These are phyloP conservation scores for Gopherus flavomarginatus DNA, from an alignment of 2,113 vertebrate species.

Conservation along the genomic window DNA sequence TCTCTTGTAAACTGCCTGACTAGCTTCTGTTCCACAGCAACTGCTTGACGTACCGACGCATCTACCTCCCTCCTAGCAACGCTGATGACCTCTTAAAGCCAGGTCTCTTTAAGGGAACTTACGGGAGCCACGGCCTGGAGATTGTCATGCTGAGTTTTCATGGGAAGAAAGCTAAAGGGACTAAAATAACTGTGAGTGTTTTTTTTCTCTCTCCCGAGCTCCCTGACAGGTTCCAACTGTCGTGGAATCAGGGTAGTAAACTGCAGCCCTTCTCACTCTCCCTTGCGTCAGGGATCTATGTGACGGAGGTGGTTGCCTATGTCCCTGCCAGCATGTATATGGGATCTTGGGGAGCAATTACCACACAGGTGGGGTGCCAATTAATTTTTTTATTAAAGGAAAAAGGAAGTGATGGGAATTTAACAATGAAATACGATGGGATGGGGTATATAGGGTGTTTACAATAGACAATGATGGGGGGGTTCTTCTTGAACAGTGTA, in stretches of 20 bases:
- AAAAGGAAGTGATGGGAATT: too few relatives aligned
- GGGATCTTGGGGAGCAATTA: too few relatives aligned
- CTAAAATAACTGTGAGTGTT: slow-evolving; percentile 93
- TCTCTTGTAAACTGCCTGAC: neutral
- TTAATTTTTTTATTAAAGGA: too few relatives aligned
- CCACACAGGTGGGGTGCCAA: too few relatives aligned
- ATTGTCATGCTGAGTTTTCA: slow-evolving; percentile 98
- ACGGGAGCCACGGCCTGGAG: slow-evolving; percentile 96
- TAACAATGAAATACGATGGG: too few relatives aligned
- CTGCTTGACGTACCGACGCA: slow-evolving; percentile 96
- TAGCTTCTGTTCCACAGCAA: slow-evolving; percentile 82
- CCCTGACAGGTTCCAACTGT: neutral
- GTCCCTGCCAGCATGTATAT: too few relatives aligned
- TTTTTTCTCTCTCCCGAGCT: neutral
- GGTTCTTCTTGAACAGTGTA: too few relatives aligned
- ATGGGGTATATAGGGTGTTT: too few relatives aligned
- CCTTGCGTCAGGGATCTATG: rapidly evolving
- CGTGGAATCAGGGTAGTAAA: neutral
- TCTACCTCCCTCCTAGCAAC: slow-evolving; percentile 92
- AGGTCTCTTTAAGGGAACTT: slow-evolving; percentile 97
- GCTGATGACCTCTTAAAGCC: slow-evolving; percentile 89
- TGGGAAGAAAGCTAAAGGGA: slow-evolving; percentile 86
- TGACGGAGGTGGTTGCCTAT: neutral
- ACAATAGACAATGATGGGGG: too few relatives aligned
- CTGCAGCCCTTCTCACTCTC: neutral